Base-by-base conservation (phyloP, 2,888 invertebrate species). In the Sipunculus nudus region DNA sequence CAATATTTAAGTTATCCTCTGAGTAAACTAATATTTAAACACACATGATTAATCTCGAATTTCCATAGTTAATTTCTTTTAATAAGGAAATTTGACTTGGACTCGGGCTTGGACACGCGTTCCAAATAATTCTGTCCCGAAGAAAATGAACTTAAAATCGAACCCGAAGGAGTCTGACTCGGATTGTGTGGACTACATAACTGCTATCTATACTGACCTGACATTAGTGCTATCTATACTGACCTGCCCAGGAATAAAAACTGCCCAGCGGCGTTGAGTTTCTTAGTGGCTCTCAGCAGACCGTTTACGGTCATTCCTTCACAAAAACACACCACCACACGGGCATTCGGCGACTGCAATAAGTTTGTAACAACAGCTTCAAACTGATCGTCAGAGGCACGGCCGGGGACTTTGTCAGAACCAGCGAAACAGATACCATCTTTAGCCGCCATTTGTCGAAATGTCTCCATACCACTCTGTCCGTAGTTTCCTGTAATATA, bases 281-380 rank as follows among this genome's bases (percentile, higher is more conserved):
- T 82, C 65, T 85, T 84, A 5, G 88, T 86, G 4, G 90, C 90
- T 63, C 85, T 85, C 66, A 91, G 85, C 40, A 91, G 84, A 19
- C 88, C 88, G 56, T 88, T 84, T 62, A 91, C 88, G 1, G 91
- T 90, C 78, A 87, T 85, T 1, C 92, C 92, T 81, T 92, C 91
- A 83, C 92, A 92, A 86, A 92, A 92, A 81, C 92, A 92, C 21
- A 91, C 89, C 53, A 90, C 88, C 8, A 90, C 90, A 39, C 71
- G 85, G 79, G 59, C 89, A 86, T 68, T 87, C 84, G 58, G 82
- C 76, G 75, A 87, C 69, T 86, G 86, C 64, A 86, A 84, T 32
- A 89, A 84, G 72, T 87, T 87, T 45, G 81, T 75, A 39, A 89
- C 83, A 28, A 79, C 73, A 6, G 39, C 38, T 3, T n/a, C 38